Evolutionary conservation across 2,113 vertebrate genomes (phyloP).

Genomic region (Athene cunicularia): DNA sequence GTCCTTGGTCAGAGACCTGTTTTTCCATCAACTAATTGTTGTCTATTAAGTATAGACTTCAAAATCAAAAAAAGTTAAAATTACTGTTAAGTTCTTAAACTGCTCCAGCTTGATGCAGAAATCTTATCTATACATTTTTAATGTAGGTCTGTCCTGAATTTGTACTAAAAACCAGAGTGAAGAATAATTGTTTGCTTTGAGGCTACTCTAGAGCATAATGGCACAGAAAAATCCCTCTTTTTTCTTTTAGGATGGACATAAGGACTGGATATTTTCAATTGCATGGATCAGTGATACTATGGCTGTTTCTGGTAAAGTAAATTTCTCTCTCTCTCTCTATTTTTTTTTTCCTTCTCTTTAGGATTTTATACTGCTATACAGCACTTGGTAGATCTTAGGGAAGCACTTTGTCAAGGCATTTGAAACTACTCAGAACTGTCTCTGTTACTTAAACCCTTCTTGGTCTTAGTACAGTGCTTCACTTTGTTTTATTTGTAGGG

Average conservation of each 20-base stretch:
- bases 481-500: background rate
- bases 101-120: background rate
- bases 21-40: background rate
- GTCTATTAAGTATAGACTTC: background rate
- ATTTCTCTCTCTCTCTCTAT: background rate
- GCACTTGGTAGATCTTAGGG: background rate
- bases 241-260: conserved; percentile 90
- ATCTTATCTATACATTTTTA: background rate
- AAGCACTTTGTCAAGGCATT: background rate
- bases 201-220: background rate
- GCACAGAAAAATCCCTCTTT: background rate
- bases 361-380: background rate
- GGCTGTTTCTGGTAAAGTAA: conserved; percentile 93
- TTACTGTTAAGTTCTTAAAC: background rate
- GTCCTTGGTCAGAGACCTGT: background rate
- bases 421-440: background rate
- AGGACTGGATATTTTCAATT: conserved; percentile 99
- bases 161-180: background rate
- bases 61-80: background rate
- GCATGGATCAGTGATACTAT: conserved; percentile 97
- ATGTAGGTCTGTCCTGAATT: background rate
- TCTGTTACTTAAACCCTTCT: background rate
- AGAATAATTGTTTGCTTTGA: background rate
- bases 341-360: background rate
- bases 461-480: background rate